Percentiles rank a stretch among this genome's conserved stretches.
These are phyloP conservation scores for Lethocerus indicus DNA, from an alignment of 1,140 invertebrate species.

Conservation along the genomic window DNA sequence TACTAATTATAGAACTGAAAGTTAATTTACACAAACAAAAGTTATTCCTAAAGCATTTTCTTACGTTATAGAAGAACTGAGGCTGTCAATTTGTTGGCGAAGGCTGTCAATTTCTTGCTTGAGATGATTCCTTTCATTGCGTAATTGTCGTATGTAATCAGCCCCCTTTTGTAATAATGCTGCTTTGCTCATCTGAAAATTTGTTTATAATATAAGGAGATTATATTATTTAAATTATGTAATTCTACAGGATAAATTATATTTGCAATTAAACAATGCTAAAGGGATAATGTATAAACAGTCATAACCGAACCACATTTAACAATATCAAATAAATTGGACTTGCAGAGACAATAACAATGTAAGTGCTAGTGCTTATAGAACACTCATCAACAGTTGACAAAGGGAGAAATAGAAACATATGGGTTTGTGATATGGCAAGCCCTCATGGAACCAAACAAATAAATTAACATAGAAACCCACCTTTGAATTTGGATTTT, in stretches of 20 bases:
- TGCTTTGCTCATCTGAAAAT: conserved; percentile 68
- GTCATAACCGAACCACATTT: neutral
- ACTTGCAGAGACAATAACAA: no score
- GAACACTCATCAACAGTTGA: no score
- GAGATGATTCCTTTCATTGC: conserved; percentile 65
- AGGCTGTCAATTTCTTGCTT: conserved; percentile 81
- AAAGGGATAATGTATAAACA: neutral
- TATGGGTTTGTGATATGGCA: no score
- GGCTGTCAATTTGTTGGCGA: conserved; percentile 68
- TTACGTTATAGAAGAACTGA: conserved; percentile 81
- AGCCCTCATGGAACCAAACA: neutral
- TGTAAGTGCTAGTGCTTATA: no score
- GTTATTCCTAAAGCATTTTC: neutral
- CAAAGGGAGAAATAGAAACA: no score
- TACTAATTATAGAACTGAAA: neutral
- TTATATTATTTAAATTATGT: neutral
- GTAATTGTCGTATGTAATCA: conserved; percentile 84
- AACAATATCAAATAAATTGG: neutral
- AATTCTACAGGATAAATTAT: neutral
- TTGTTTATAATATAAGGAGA: neutral
- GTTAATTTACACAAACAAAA: neutral
- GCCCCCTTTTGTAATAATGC: conserved; percentile 93
- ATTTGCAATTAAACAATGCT: neutral
- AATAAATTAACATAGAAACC: conserved; percentile 17
- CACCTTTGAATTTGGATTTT: conserved; percentile 82